Evolutionary conservation across 2,797 vertebrate genomes (phyloP), one percentile per base, ranked within the genome.

Genomic region (Tragopan temminckii): DNA sequence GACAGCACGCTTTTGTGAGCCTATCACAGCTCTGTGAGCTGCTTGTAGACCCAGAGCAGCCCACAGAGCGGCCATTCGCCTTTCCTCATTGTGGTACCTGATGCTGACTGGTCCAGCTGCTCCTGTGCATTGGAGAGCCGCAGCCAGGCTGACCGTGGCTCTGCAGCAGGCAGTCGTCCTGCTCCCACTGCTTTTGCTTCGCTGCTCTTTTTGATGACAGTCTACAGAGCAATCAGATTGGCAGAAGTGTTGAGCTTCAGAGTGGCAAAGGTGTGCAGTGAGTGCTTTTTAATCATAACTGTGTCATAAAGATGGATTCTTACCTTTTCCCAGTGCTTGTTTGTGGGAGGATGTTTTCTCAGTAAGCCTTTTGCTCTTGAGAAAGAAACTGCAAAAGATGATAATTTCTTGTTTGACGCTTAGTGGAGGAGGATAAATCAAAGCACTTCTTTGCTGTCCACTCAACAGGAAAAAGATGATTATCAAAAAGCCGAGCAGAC

Each of bases 241-340:
- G 53, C 83, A 31, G 43, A 25, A 64, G 9, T 27, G 7, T 7
- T 2, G 38, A 9, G 17, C 43, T 17, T 40, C 1, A 6, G 55
- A 29, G 33, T 0, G 0, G 31, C 84, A 6, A 14, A 43, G 74
- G 40, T 46, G 58, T 21, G 67, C 2, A 12, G 67, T 23, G 62
- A 8, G 3, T 23, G 20, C 35, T 29, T 74, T 58, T 23, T 38
- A 9, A 38, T 43, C 53, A 4, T 17, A 0, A 1, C 75, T 25
- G 40, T 5, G 1, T 67, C 67, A 3, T 2, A 13, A 29, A 29
- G 53, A 8, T 16, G 3, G 25, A 8, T 1, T 2, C 24, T 58
- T 42, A 11, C 38, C 14, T 20, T 70, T 70, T 50, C 48, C 48
- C 35, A 16, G 48, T 17, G 35, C 10, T 53, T 11, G 17, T 40